phyloP scores from a whole-genome alignment of 2,888 invertebrate species.

The Acanthopleura granulata region DNA sequence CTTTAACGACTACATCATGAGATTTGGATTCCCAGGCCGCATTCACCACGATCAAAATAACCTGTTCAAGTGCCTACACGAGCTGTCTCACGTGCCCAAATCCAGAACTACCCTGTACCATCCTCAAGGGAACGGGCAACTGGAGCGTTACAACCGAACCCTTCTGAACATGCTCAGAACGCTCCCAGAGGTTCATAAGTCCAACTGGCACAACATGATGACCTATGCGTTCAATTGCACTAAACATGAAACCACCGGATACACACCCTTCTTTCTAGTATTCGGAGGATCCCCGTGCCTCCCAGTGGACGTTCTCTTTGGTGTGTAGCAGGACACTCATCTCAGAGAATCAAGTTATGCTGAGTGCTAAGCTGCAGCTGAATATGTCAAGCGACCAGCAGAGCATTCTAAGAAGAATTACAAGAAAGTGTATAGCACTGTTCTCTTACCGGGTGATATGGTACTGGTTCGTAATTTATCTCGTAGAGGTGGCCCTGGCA shows the following conservation, averaged over 20 bases:
- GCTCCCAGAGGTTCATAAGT: not conserved
- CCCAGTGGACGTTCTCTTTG: not conserved
- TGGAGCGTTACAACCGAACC: conserved; percentile 3
- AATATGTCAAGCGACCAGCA: not conserved
- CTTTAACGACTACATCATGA: conserved; percentile 11
- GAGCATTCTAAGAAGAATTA: conserved; percentile 1
- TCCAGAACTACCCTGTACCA: conserved; percentile 14
- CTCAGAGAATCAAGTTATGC: not conserved
- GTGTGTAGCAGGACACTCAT: not conserved
- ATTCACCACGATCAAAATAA: conserved; percentile 20
- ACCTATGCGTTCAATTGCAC: not conserved
- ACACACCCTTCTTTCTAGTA: not conserved
- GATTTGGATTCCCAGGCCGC: conserved; percentile 14
- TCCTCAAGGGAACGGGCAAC: conserved; percentile 16
- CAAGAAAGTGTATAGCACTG: not conserved
- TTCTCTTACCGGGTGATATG: not conserved
- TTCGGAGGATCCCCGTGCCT: not conserved
- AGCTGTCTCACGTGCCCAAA: not conserved
- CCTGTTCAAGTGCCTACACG: not conserved
- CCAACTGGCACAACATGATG: not conserved
- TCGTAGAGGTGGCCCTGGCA: conserved; percentile 2
- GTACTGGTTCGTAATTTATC: conserved; percentile 10
- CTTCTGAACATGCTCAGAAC: not conserved
- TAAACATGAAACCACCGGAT: not conserved
- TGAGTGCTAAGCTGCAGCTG: not conserved